Evolutionary conservation across 2,797 vertebrate genomes (phyloP), one percentile per base, ranked within the genome.

Genomic region (Enteromius radiatus): DNA sequence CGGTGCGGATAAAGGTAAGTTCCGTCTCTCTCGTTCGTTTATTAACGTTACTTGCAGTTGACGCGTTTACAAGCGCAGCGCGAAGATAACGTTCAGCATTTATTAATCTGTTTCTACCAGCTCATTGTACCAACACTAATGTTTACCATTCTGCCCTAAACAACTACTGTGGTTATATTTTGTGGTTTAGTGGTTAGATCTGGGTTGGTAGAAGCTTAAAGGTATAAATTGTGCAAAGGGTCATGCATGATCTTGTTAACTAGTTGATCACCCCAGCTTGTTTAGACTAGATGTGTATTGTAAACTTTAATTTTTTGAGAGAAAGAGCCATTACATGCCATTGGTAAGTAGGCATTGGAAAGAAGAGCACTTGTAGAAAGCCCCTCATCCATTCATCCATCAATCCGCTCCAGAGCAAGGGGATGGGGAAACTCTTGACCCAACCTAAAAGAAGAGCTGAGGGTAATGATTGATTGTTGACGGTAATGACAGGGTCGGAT

Each of bases 1-100:
- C 11, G 56, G 59, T 74, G 74, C 74, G 59, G 64, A 80, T 49
- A 85, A 86, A 88, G 88, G 88, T 87, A 84, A 85, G 85, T 74
- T 69, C 21, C 10, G 28, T 14, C 26, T 63, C 17, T 70, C 11
- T n/a, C 63, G 28, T 9, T 21, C 36, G 33, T 33, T 12, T 33
- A 31, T 31, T 43, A 68, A 41, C 74, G 38, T 7, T 36, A 33
- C 56, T 28, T 4, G 38, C 8, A 14, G 36, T 3, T 38, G 38
- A 76, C 38, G 52, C 54, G 11, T 15, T 54, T 43, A 36, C 28
- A 3, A 36, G 47, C 43, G 68, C 68, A 28, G 43, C 52, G 73
- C 74, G 31, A 23, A 12, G 4, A 33, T 49, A 61, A 11, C n/a
- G n/a, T n/a, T 56, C 19, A 28, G 21, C 43, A 2, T 14, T 38